These are phyloP conservation scores for Sternarchorhynchus goeldii DNA, from an alignment of 2,797 vertebrate species.

Conservation along the genomic window DNA sequence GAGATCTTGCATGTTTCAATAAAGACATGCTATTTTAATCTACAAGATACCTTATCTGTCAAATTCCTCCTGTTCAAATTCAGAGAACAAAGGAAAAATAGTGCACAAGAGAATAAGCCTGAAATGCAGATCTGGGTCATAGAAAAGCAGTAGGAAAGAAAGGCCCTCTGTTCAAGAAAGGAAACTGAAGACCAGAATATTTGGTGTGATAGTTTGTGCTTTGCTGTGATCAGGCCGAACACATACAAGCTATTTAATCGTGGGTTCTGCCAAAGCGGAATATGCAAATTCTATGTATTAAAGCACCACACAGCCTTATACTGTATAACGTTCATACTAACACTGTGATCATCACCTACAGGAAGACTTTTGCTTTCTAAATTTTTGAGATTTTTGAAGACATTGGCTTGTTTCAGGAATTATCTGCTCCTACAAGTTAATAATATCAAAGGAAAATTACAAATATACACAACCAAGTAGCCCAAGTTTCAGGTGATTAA, in stretches of 20 bases:
- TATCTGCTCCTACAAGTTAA: too few relatives aligned
- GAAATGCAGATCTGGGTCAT: constrained; percentile 2
- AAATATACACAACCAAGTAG: too few relatives aligned
- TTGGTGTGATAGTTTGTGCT: constrained; percentile 1
- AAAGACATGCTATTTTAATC: constrained; percentile 54
- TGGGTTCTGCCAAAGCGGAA: constrained; percentile 10
- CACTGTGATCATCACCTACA: constrained; percentile 16
- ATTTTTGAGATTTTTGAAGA: too few relatives aligned
- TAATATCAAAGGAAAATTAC: too few relatives aligned
- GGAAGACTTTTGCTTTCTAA: too few relatives aligned
- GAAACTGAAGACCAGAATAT: background rate
- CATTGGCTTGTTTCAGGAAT: too few relatives aligned
- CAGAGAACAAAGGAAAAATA: constrained; percentile 60
- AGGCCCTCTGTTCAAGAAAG: background rate
- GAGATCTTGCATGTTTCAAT: constrained; percentile 59
- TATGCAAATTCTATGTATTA: constrained; percentile 5
- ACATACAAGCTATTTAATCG: constrained; percentile 26
- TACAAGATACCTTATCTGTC: constrained; percentile 39
- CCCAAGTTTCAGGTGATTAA: background rate
- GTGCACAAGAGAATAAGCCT: constrained; percentile 8
- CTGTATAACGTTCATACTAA: constrained; percentile 22
- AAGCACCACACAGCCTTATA: constrained; percentile 9
- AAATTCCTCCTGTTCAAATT: constrained; percentile 36
- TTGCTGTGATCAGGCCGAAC: background rate
- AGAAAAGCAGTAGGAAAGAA: background rate